phyloP scores from a whole-genome alignment of 2,888 invertebrate genomes.

The Tholera decimalis region DNA sequence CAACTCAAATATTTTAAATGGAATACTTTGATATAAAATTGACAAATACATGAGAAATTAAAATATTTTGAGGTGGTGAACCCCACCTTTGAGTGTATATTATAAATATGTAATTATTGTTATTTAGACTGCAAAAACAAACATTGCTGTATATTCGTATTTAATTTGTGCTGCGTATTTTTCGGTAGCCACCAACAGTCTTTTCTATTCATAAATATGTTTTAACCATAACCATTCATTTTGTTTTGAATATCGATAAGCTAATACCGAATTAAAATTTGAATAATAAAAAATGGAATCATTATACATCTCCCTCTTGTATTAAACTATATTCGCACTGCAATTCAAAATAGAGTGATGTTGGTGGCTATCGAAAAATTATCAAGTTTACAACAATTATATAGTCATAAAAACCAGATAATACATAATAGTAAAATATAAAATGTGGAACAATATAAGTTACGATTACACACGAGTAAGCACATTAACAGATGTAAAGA shows the following conservation, averaged over 20 bases:
- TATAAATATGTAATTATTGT: conserved; percentile 49
- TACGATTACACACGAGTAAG: conserved; percentile 73
- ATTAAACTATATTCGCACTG: neutral
- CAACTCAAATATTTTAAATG: conserved; percentile 11
- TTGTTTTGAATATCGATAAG: too few species aligned
- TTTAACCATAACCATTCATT: too few species aligned
- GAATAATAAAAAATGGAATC: neutral
- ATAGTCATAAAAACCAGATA: conserved; percentile 58
- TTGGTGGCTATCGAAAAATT: conserved; percentile 47
- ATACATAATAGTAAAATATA: conserved; percentile 66
- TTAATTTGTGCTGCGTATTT: neutral
- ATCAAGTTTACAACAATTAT: conserved; percentile 54
- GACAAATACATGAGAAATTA: conserved; percentile 18
- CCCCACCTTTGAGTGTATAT: conserved; percentile 35
- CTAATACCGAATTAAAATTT: too few species aligned
- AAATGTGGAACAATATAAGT: conserved; percentile 68
- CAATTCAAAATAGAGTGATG: conserved; percentile 1
- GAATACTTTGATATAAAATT: conserved; percentile 43
- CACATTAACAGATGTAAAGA: conserved; percentile 68
- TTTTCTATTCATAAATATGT: too few species aligned
- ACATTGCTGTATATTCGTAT: conserved; percentile 20
- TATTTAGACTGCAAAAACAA: conserved; percentile 23
- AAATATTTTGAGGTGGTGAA: conserved; percentile 26
- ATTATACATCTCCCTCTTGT: conserved; percentile 8
- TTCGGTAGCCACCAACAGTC: neutral